These are phyloP conservation scores for Mallotus villosus DNA, from an alignment of 2,797 vertebrate genomes.

Conservation along the genomic window DNA sequence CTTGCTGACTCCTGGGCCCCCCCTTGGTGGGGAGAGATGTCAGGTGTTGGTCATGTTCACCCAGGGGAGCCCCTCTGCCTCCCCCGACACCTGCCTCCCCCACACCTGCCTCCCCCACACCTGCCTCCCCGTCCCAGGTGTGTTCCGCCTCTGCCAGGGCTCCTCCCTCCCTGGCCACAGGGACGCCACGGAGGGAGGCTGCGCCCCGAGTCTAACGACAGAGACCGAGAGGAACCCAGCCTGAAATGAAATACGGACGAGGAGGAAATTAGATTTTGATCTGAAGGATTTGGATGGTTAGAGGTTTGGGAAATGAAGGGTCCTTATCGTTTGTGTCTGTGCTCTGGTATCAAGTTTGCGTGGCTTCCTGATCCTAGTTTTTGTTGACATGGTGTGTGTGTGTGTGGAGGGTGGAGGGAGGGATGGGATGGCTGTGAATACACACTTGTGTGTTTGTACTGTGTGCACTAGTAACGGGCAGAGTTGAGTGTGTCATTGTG, in stretches of 20 bases:
- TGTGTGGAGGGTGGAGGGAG: background rate
- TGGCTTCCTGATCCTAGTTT: background rate
- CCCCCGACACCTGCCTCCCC: too few species aligned
- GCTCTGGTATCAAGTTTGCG: background rate
- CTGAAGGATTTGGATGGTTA: background rate
- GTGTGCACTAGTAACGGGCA: background rate
- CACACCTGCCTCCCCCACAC: too few species aligned
- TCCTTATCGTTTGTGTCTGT: background rate
- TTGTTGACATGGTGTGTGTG: background rate
- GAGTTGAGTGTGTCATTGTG: background rate
- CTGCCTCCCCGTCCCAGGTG: too few species aligned
- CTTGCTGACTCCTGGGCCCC: too few species aligned
- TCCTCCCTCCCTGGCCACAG: background rate
- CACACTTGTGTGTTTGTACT: background rate
- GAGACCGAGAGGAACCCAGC: background rate
- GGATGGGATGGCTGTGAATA: background rate
- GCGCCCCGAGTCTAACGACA: background rate
- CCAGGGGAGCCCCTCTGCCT: too few species aligned
- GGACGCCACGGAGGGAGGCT: too few species aligned
- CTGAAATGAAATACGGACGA: background rate
- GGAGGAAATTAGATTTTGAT: background rate
- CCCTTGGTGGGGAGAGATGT: too few species aligned
- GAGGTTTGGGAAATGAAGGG: background rate
- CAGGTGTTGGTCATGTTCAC: too few species aligned
- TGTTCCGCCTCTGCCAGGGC: background rate